Evolutionary conservation across 2,113 vertebrate genomes (phyloP), one percentile per base, ranked within the genome.

Genomic region (Coptodon bakossiorum): DNA sequence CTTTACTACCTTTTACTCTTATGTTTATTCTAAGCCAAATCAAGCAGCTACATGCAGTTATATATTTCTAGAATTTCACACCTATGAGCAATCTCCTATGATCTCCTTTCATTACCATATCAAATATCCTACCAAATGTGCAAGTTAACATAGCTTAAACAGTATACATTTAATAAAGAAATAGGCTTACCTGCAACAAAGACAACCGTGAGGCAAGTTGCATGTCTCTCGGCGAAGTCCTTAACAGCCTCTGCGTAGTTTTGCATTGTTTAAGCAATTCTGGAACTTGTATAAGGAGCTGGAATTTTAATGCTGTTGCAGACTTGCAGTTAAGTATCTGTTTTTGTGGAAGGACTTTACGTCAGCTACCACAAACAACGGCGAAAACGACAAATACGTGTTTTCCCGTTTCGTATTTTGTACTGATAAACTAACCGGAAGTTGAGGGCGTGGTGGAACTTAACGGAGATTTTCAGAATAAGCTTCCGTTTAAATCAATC

Each of bases 121-220:
- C 14, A 63, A 14, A 27, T 84, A 7, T 17, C 24, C 36, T 16
- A 19, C 13, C 7, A n/a, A 4, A 68, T 4, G 27, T 12, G 27
- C 6, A 84, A 38, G 6, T 12, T 78, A 78, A 13, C 43, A 48
- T 1, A 10, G 36, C 4, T 24, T 22, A 54, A 11, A 34, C 5
- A 73, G 11, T 2, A 16, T 5, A 27, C 17, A 3, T 54, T 22
- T 8, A 6, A n/a, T 24, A 7, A 56, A 43, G 48, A 2, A 24
- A 29, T 6, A 5, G 4, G 38, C 59, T 90, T 94, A 96, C 96
- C 96, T 86, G 95, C 80, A 29, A 88, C 52, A 31, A 90, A 5
- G 6, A 76, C 87, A 78, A 85, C 80, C 2, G 89, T 79, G 50
- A 95, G 79, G 5, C 63, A 90, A 5, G 71, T 54, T 1, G 34